Conservation (phyloP, 2,888 invertebrate species). For the Synanthedon vespiformis region DNA sequence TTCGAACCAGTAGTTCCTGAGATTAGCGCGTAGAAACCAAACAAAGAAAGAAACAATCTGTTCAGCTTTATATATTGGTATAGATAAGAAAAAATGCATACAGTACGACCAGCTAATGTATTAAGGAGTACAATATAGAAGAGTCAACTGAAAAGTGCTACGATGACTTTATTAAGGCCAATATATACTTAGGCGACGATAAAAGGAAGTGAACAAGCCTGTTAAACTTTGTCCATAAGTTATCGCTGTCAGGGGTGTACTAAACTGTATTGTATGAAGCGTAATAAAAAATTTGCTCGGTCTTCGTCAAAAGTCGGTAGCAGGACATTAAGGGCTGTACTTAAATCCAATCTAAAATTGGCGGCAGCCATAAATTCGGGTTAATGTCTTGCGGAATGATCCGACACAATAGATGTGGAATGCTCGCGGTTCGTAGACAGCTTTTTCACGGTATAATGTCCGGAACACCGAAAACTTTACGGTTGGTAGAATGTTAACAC, state of each 20-base stretch:
- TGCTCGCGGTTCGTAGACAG: conserved; percentile 10
- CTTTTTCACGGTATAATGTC: conserved; percentile 25
- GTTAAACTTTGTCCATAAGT: background rate
- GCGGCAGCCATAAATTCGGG: conserved; percentile 32
- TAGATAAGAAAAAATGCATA: too few relatives aligned
- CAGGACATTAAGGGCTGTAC: conserved; percentile 32
- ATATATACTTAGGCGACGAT: background rate
- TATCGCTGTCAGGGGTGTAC: background rate
- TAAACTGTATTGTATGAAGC: background rate
- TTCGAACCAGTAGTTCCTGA: too few relatives aligned
- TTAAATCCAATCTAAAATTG: conserved; percentile 47
- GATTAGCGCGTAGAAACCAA: too few relatives aligned
- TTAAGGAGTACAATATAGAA: too few relatives aligned
- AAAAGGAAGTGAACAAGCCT: background rate
- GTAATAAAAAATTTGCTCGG: conserved; percentile 1
- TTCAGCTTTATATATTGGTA: too few relatives aligned
- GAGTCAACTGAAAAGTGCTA: too few relatives aligned
- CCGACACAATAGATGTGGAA: conserved; percentile 28
- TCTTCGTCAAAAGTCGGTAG: conserved; percentile 14
- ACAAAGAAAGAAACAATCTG: too few relatives aligned
- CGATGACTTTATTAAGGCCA: too few relatives aligned
- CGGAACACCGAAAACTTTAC: conserved; percentile 28
- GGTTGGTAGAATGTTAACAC: conserved; percentile 26
- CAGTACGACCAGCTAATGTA: too few relatives aligned
- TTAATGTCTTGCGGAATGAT: conserved; percentile 43